These are phyloP conservation scores for Larimichthys crocea DNA, from an alignment of 2,113 vertebrate species.

Conservation along the genomic window DNA sequence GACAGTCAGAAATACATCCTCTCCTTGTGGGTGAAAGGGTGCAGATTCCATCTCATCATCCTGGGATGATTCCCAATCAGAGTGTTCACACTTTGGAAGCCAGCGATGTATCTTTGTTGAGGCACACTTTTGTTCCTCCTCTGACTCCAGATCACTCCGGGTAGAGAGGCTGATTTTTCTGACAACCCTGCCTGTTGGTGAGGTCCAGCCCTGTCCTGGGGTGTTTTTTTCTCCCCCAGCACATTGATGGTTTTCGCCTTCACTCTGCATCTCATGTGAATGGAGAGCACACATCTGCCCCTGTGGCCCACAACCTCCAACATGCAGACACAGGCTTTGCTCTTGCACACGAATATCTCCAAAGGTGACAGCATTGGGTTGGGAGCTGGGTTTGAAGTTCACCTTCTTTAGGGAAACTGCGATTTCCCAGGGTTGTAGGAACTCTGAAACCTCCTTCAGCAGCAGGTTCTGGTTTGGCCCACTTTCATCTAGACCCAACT, in stretches of 20 bases:
- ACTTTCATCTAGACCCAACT: conserved; percentile 38
- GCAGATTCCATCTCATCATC: conserved; percentile 70
- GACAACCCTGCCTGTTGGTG: conserved; percentile 63
- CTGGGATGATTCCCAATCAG: conserved; percentile 69
- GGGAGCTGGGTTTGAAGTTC: conserved; percentile 81
- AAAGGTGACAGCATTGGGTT: conserved; percentile 74
- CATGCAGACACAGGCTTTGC: conserved; percentile 69
- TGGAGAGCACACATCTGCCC: conserved; percentile 78
- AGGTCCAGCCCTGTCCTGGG: conserved; percentile 46
- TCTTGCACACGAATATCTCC: conserved; percentile 82
- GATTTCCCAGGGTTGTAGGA: conserved; percentile 81
- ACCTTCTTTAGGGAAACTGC: conserved; percentile 82
- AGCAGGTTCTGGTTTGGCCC: conserved; percentile 60
- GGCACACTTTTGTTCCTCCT: conserved; percentile 57
- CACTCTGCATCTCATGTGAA: conserved; percentile 60
- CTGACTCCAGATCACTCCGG: conserved; percentile 62
- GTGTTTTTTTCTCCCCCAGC: conserved; percentile 41
- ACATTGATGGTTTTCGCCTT: conserved; percentile 45
- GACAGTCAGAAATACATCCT: conserved; percentile 75
- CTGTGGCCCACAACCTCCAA: conserved; percentile 67
- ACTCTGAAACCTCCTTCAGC: conserved; percentile 73
- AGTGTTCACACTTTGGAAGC: conserved; percentile 62
- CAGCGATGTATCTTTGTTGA: conserved; percentile 43
- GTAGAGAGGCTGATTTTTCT: conserved; percentile 79
- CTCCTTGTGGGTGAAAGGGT: conserved; percentile 54